Evolutionary conservation across 2,797 vertebrate species (phyloP).

Genomic region (Falco naumanni): DNA sequence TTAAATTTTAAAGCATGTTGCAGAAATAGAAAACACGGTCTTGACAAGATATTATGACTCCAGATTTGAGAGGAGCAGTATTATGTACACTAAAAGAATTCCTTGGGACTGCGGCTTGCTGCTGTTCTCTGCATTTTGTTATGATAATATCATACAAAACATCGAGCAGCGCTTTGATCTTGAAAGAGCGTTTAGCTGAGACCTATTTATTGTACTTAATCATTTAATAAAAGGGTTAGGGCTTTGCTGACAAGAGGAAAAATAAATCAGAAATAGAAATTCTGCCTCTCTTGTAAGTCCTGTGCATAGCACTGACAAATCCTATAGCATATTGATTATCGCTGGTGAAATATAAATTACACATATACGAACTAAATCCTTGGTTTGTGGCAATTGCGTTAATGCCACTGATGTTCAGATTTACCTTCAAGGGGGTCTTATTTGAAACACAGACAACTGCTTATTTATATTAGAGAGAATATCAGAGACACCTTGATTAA

Average conservation of each 20-base stretch:
- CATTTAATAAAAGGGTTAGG: background rate
- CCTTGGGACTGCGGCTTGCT: background rate
- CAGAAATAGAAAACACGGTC: constrained; percentile 3
- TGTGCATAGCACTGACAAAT: background rate
- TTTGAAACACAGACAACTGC: background rate
- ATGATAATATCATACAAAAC: background rate
- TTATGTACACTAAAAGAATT: background rate
- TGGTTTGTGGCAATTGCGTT: background rate
- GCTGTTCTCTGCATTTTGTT: constrained; percentile 18
- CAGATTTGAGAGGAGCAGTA: background rate
- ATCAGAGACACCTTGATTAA: background rate
- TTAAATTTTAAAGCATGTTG: constrained; percentile 55
- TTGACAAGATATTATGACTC: background rate
- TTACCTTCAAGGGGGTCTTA: background rate
- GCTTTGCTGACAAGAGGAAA: background rate
- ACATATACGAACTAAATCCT: background rate
- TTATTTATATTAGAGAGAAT: background rate
- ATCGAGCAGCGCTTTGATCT: background rate
- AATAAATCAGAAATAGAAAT: background rate
- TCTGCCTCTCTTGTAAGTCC: background rate
- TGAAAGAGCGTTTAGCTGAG: background rate
- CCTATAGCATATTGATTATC: background rate
- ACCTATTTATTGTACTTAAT: background rate
- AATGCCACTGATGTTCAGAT: background rate
- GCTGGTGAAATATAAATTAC: background rate